phyloP scores from a whole-genome alignment of 1,140 invertebrate genomes.

The Papilio xuthus region DNA sequence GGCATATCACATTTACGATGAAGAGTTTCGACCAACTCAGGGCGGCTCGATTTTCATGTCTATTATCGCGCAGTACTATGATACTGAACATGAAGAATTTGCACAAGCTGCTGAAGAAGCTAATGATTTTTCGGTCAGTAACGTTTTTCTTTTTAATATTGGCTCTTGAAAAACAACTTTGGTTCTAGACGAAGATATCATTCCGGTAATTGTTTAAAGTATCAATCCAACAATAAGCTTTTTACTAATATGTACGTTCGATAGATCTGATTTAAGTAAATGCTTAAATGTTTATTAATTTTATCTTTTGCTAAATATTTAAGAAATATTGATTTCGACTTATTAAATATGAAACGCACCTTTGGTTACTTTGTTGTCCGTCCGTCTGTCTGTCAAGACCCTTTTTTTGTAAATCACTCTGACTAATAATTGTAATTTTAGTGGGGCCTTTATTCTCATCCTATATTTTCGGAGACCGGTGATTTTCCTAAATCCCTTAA shows the following conservation, averaged over 20 bases:
- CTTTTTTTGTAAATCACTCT: background rate
- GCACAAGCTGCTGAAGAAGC: slow-evolving; percentile 75
- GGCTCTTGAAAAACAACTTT: background rate
- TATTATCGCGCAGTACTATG: slow-evolving; percentile 75
- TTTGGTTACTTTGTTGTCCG: no score
- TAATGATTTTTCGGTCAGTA: slow-evolving; percentile 73
- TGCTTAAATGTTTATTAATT: no score
- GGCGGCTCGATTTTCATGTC: slow-evolving; percentile 80
- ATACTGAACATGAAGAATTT: slow-evolving; percentile 76
- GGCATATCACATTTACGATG: slow-evolving; percentile 83
- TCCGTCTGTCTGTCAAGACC: no score
- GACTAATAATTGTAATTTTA: slow-evolving; percentile 45
- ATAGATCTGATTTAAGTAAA: no score
- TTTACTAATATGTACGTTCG: no score
- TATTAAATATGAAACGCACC: background rate
- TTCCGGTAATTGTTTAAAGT: no score
- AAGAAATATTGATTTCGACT: background rate
- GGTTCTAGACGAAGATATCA: no score
- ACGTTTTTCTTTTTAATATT: background rate
- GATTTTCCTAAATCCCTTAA: slow-evolving; percentile 83
- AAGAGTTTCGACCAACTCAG: slow-evolving; percentile 58
- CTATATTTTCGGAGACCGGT: slow-evolving; percentile 82
- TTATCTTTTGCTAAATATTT: no score
- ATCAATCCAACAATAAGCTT: no score
- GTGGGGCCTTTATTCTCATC: slow-evolving; percentile 74